These are phyloP conservation scores for Hippocampus kuda DNA, from an alignment of 2,797 vertebrate genomes.

Conservation along the genomic window DNA sequence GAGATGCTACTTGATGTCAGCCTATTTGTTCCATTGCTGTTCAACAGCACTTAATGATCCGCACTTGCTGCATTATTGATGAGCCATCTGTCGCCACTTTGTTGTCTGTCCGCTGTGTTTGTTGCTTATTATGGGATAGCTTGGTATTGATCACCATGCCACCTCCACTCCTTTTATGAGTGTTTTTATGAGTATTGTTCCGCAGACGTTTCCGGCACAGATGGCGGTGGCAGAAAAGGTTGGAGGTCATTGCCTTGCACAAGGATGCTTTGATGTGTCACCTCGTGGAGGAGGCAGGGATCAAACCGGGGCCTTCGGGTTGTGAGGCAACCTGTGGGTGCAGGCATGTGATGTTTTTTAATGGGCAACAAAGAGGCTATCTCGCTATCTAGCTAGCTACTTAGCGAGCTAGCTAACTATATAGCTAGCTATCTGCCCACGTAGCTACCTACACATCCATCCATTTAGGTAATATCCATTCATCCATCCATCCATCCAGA, in stretches of 20 bases:
- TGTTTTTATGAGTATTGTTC: background rate
- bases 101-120: too few species aligned
- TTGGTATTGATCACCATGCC: background rate
- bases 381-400: background rate
- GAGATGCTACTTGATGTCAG: constrained; percentile 16
- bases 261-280: background rate
- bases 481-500: background rate
- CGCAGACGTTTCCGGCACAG: background rate
- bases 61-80: constrained; percentile 59
- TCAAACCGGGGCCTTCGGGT: background rate
- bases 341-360: too few species aligned
- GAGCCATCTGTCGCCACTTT: constrained; percentile 58
- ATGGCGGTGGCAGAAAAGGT: background rate
- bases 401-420: background rate
- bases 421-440: too few species aligned
- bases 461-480: too few species aligned
- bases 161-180: background rate
- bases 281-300: background rate
- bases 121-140: background rate
- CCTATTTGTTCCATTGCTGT: constrained; percentile 38
- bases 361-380: background rate
- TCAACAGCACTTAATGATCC: constrained; percentile 56
- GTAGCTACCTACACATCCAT: too few species aligned
- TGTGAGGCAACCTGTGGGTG: background rate
- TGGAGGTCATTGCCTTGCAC: background rate